Conservation (phyloP, 2,888 invertebrate genomes). For the Habrosyne pyritoides region DNA sequence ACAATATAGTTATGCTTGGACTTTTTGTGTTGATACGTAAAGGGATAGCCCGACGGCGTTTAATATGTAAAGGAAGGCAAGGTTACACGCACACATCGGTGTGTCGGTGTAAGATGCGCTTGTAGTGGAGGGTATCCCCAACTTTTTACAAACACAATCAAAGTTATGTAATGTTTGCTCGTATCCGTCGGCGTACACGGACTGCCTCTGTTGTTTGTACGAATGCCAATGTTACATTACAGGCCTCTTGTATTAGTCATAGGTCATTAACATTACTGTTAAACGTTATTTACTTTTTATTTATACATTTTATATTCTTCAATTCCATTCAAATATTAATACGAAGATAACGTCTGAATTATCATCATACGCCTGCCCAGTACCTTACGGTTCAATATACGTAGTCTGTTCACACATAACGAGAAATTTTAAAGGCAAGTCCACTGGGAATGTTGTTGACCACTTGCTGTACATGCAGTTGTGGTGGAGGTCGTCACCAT, state of each 20-base stretch:
- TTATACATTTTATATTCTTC: conserved; percentile 59
- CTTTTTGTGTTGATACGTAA: conserved; percentile 80
- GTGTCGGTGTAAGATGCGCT: conserved; percentile 72
- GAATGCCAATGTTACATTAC: conserved; percentile 80
- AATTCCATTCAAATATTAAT: conserved; percentile 37
- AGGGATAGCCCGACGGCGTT: conserved; percentile 82
- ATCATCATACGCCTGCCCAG: too few relatives aligned
- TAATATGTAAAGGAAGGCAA: conserved; percentile 83
- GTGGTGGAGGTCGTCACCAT: too few relatives aligned
- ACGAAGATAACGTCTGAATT: neutral
- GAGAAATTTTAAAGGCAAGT: too few relatives aligned
- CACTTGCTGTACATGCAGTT: too few relatives aligned
- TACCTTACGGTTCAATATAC: too few relatives aligned
- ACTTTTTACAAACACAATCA: conserved; percentile 84
- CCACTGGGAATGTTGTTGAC: too few relatives aligned
- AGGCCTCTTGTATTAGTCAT: conserved; percentile 75
- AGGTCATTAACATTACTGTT: conserved; percentile 77
- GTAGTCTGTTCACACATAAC: too few relatives aligned
- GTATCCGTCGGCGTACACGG: conserved; percentile 73
- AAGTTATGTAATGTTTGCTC: conserved; percentile 83
- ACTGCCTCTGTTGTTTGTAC: conserved; percentile 74
- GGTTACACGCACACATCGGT: conserved; percentile 77
- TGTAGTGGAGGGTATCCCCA: conserved; percentile 83
- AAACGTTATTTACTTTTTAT: conserved; percentile 65
- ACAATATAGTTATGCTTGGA: conserved; percentile 75